Evolutionary conservation across 2,113 vertebrate genomes (phyloP).

Genomic region (Gorilla gorilla): DNA sequence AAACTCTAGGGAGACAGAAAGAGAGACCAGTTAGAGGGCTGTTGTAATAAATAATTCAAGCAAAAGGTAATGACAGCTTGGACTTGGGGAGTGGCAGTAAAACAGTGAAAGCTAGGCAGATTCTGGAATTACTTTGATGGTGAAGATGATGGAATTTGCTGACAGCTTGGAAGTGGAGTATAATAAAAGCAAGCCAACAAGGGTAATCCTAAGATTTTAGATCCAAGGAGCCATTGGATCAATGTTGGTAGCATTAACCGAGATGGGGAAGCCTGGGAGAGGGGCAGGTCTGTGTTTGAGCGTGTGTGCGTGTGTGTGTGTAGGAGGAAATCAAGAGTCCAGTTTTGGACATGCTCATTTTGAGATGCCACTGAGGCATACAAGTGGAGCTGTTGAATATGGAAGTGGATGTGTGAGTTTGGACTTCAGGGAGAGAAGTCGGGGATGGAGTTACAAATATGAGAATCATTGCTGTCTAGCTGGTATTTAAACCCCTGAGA

Average conservation of each 20-base stretch:
- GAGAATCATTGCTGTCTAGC: not conserved
- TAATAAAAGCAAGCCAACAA: not conserved
- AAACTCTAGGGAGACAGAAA: not conserved
- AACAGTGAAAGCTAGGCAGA: not conserved
- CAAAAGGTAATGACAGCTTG: not conserved
- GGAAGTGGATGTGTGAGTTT: not conserved
- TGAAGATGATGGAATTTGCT: not conserved
- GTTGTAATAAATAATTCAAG: not conserved
- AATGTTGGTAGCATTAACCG: not conserved
- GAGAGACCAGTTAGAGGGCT: not conserved
- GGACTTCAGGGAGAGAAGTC: not conserved
- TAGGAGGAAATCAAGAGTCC: not conserved
- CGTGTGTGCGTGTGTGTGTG: not conserved
- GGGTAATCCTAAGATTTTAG: not conserved
- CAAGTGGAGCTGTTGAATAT: not conserved
- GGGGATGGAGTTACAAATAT: not conserved
- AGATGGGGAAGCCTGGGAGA: not conserved
- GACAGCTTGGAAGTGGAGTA: not conserved
- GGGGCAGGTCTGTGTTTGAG: not conserved
- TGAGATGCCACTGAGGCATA: not conserved
- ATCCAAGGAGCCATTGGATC: not conserved
- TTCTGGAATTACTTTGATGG: not conserved
- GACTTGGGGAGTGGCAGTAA: not conserved
- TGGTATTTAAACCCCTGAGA: not conserved
- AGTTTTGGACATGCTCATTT: not conserved